These are phyloP conservation scores for Pontoporia blainvillei DNA, from an alignment of 2,113 vertebrate species.

Conservation along the genomic window DNA sequence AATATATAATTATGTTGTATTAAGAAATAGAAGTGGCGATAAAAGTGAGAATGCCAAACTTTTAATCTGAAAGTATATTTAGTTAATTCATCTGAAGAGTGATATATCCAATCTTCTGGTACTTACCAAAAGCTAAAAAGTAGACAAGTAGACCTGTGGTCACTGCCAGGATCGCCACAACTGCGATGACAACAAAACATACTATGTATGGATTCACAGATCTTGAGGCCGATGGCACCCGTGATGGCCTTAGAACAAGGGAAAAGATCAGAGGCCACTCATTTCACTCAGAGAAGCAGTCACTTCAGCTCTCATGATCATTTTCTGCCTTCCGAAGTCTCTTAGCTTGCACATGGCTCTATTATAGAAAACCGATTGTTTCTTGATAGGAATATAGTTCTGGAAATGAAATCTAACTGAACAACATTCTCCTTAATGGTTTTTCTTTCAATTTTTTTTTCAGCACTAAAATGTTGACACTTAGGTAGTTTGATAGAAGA, in stretches of 20 bases:
- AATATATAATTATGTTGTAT: background rate
- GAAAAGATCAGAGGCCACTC: background rate
- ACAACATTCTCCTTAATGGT: background rate
- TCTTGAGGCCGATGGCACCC: slow-evolving; percentile 49
- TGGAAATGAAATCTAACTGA: background rate
- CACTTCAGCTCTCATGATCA: background rate
- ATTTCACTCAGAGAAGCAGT: background rate
- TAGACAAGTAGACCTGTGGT: slow-evolving; percentile 73
- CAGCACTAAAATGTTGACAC: background rate
- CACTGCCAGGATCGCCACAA: slow-evolving; percentile 69
- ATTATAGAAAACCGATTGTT: background rate
- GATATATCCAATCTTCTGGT: background rate
- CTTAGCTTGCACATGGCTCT: background rate
- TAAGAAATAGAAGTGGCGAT: background rate
- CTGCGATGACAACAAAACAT: slow-evolving; percentile 55
- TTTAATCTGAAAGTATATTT: background rate
- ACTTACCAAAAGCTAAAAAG: slow-evolving; percentile 80
- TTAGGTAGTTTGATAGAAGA: background rate
- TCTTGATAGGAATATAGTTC: background rate
- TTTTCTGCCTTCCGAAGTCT: background rate
- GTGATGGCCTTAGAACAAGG: slow-evolving; percentile 46
- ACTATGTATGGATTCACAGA: slow-evolving; percentile 76
- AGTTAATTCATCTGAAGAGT: background rate
- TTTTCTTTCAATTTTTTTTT: background rate
- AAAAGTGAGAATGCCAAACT: background rate